phyloP scores from a whole-genome alignment of 2,888 invertebrate genomes.

The Lasioglossum malachurum region DNA sequence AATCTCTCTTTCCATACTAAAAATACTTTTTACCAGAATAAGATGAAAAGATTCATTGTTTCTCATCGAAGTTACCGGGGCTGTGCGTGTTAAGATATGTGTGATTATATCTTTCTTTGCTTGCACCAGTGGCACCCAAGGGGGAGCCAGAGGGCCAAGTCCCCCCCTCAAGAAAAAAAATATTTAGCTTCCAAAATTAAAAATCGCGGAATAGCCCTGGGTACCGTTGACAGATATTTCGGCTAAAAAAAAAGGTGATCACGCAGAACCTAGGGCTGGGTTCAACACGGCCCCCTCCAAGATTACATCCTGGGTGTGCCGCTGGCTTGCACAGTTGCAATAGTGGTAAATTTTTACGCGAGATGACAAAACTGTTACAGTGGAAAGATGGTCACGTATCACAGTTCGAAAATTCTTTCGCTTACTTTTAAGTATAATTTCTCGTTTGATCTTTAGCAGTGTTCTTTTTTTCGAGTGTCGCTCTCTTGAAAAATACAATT shows the following conservation, averaged over 20 bases:
- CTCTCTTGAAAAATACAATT: slow-evolving; percentile 37
- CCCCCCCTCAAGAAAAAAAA: no score
- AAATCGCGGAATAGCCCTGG: no score
- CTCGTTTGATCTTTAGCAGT: slow-evolving; percentile 2
- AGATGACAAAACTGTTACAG: slow-evolving; percentile 33
- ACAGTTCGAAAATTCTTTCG: slow-evolving; percentile 56
- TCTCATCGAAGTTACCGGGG: slow-evolving; percentile 5
- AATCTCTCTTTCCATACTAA: slow-evolving; percentile 27
- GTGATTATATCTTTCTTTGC: slow-evolving; percentile 1
- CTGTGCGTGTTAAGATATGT: slow-evolving; percentile 48
- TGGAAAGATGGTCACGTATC: slow-evolving; percentile 58
- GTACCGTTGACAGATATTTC: no score
- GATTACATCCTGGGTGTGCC: no score
- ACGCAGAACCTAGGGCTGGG: no score
- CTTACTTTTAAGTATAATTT: slow-evolving; percentile 35
- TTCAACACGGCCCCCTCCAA: no score
- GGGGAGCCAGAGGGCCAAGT: no score
- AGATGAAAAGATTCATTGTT: not conserved
- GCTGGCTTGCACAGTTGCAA: slow-evolving; percentile 17
- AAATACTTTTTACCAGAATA: slow-evolving; percentile 30
- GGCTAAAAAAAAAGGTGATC: no score
- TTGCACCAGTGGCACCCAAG: no score
- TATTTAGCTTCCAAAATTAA: no score
- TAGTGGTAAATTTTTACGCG: slow-evolving; percentile 4
- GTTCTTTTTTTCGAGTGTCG: slow-evolving; percentile 1